A percentile compares a stretch with the other conserved stretches of the same genome.
Conservation (phyloP, 2,888 invertebrate genomes). For the Plagodis dolabraria region DNA sequence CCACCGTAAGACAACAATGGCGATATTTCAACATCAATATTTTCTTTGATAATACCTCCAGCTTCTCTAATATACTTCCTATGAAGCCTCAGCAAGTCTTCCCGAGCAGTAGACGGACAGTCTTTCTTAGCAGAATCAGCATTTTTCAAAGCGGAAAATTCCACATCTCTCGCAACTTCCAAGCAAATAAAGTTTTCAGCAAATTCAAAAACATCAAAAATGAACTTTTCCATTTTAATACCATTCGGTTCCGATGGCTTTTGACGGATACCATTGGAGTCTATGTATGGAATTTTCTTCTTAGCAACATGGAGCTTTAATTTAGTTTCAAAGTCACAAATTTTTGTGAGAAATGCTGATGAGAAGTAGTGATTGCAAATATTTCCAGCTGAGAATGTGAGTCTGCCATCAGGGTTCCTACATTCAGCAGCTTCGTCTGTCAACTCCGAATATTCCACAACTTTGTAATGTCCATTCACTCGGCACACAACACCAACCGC, state of each 20-base stretch:
- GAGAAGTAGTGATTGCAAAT: conserved; percentile 99
- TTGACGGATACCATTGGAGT: conserved; percentile 87
- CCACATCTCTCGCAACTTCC: conserved; percentile 95
- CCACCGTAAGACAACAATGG: conserved; percentile 96
- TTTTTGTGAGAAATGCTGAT: conserved; percentile 90
- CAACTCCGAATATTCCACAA: conserved; percentile 99
- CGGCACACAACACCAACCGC: conserved; percentile 98
- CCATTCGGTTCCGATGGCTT: conserved; percentile 95
- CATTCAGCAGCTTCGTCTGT: conserved; percentile 94
- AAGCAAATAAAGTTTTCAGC: conserved; percentile 96
- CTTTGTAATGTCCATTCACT: conserved; percentile 95
- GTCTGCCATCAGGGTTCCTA: conserved; percentile 89
- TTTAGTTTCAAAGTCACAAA: conserved; percentile 90
- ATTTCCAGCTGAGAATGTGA: conserved; percentile 97
- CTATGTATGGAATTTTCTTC: conserved; percentile 97
- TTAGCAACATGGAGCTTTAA: conserved; percentile 97
- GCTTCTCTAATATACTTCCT: conserved; percentile 91
- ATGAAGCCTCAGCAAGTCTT: conserved; percentile 91
- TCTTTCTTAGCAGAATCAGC: conserved; percentile 94
- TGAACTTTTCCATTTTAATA: conserved; percentile 99
- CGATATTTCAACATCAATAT: conserved; percentile 94
- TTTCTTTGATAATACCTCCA: conserved; percentile 89
- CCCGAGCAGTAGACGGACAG: conserved; percentile 94
- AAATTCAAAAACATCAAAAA: conserved; percentile 99
- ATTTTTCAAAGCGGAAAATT: conserved; percentile 99